A percentile compares a stretch with the other conserved stretches of the same genome.
Conservation (phyloP, 1,140 invertebrate genomes). For the Thalassaphorura encarpata region DNA sequence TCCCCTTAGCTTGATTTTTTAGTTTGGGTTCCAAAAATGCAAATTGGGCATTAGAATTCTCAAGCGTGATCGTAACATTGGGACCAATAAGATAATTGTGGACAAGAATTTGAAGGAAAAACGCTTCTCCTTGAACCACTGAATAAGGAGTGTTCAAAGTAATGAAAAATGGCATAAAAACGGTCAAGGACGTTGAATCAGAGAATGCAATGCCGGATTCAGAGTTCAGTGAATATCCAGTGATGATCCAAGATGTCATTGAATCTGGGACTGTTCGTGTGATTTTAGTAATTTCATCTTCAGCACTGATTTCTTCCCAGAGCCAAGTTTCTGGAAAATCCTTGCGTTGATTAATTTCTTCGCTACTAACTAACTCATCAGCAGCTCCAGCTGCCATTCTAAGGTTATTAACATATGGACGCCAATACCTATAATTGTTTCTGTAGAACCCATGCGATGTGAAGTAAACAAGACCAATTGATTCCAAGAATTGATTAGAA, state of each 20-base stretch:
- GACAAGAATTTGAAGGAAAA: conserved; percentile 52
- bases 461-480: neutral
- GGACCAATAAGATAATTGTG: conserved; percentile 54
- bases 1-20: too few species aligned
- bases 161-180: conserved; percentile 19
- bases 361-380: neutral
- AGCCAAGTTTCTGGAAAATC: conserved; percentile 56
- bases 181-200: conserved; percentile 1
- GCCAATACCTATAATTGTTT: too few species aligned
- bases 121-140: conserved; percentile 14
- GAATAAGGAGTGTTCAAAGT: conserved; percentile 12
- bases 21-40: conserved; percentile 1
- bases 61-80: neutral
- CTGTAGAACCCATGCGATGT: too few species aligned
- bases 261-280: conserved; percentile 62
- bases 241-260: conserved; percentile 84
- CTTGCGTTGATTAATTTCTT: conserved; percentile 41
- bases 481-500: conserved; percentile 5
- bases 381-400: too few species aligned
- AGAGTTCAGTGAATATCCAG: conserved; percentile 79
- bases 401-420: too few species aligned
- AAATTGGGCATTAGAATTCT: conserved; percentile 1
- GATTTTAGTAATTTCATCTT: conserved; percentile 36
- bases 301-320: conserved; percentile 47
- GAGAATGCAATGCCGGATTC: conserved; percentile 43